Evolutionary conservation across 2,113 vertebrate genomes (phyloP).

Genomic region (Ageneiosus marmoratus): DNA sequence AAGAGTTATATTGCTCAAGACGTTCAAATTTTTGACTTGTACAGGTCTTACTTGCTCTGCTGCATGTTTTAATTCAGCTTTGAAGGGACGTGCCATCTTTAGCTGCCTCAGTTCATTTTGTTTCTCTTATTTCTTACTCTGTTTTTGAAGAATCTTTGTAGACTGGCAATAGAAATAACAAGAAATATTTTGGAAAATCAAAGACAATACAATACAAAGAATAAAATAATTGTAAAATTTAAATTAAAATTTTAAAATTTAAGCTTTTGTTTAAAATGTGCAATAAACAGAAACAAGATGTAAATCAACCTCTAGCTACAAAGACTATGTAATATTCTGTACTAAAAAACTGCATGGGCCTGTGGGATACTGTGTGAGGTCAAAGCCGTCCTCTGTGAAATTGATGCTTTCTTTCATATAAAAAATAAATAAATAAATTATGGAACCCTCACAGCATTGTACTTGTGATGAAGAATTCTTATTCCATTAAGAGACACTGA

Average conservation of each 20-base stretch:
- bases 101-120: background rate
- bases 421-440: background rate
- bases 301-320: background rate
- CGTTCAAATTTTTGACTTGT: background rate
- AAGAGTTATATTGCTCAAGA: background rate
- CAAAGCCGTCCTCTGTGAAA: background rate
- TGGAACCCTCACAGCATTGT: background rate
- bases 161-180: background rate
- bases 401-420: background rate
- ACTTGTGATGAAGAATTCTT: background rate
- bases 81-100: background rate
- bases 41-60: background rate
- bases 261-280: background rate
- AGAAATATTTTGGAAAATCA: background rate
- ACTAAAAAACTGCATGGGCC: background rate
- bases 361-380: background rate
- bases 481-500: background rate
- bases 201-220: background rate
- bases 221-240: background rate
- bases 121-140: background rate
- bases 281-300: background rate
- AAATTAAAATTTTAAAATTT: background rate
- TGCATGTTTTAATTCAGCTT: background rate
- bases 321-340: background rate
- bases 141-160: background rate